Evolutionary conservation across 2,888 invertebrate genomes (phyloP).

Genomic region (Fragum whitleyi): DNA sequence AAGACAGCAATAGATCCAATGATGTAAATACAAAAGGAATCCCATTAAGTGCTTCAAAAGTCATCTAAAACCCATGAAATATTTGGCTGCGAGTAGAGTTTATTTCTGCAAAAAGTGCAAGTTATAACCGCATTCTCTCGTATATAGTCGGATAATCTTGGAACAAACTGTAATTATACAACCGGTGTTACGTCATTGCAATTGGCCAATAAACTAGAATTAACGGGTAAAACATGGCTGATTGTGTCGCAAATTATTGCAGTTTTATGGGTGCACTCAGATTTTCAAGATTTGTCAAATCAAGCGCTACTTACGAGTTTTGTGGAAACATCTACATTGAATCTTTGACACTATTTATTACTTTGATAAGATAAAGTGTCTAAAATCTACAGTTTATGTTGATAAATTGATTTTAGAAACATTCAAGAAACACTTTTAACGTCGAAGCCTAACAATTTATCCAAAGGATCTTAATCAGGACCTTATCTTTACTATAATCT

Average conservation of each 20-base stretch:
- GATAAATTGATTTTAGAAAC: too few relatives aligned
- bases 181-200: slow-evolving; percentile 4
- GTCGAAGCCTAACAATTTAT: too few relatives aligned
- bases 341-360: too few relatives aligned
- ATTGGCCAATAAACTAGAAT: slow-evolving; percentile 21
- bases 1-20: not conserved
- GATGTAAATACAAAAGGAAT: slow-evolving; percentile 11
- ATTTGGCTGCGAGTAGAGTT: not conserved
- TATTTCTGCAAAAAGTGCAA: slow-evolving; percentile 18
- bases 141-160: not conserved
- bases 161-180: not conserved
- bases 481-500: too few relatives aligned
- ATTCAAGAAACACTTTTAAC: too few relatives aligned
- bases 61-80: not conserved
- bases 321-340: too few relatives aligned
- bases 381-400: too few relatives aligned
- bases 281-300: not conserved
- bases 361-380: too few relatives aligned
- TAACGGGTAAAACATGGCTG: not conserved
- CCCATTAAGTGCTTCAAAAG: not conserved
- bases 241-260: not conserved
- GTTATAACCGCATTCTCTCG: not conserved
- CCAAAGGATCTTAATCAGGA: too few relatives aligned
- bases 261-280: not conserved
- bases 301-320: too few relatives aligned